Evolutionary conservation across 1,140 invertebrate genomes (phyloP).

Genomic region (Drosophila setifemur): DNA sequence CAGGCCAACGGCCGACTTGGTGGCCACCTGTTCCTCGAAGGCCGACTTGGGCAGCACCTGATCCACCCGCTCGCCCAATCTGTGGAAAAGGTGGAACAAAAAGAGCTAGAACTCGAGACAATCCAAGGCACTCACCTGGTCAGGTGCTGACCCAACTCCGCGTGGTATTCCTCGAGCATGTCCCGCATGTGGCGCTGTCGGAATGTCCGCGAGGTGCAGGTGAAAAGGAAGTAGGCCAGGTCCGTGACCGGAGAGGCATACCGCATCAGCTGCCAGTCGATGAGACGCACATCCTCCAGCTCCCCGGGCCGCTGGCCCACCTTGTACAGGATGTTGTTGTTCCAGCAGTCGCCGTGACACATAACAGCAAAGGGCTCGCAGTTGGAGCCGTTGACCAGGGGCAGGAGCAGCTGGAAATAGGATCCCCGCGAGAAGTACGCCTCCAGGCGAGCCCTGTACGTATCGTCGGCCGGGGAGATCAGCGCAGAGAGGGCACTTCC

Average conservation of each 20-base stretch:
- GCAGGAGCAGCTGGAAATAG: constrained; percentile 44
- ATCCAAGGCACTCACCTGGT: constrained; percentile 28
- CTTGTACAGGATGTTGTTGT: constrained; percentile 84
- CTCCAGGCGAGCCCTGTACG: constrained; percentile 33
- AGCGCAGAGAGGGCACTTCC: constrained; percentile 44
- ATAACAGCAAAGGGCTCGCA: constrained; percentile 82
- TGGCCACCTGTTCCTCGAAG: constrained; percentile 80
- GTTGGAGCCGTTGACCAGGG: constrained; percentile 30
- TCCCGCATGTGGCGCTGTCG: constrained; percentile 82
- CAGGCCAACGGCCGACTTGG: constrained; percentile 74
- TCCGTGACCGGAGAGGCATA: constrained; percentile 85
- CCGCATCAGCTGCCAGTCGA: constrained; percentile 85
- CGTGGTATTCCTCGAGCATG: constrained; percentile 84
- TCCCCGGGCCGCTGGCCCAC: constrained; percentile 54
- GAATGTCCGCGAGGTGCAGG: constrained; percentile 83
- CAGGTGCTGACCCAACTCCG: constrained; percentile 81
- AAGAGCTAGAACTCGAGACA: constrained; percentile 23
- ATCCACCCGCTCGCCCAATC: constrained; percentile 79
- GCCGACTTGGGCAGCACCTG: constrained; percentile 82
- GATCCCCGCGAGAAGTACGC: constrained; percentile 37
- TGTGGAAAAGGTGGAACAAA: constrained; percentile 15
- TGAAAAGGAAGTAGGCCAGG: constrained; percentile 85
- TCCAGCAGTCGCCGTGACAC: constrained; percentile 85
- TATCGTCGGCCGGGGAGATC: constrained; percentile 7
- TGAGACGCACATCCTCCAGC: constrained; percentile 74